Evolutionary conservation across 1,140 invertebrate species (phyloP).

Genomic region (Scaptomyza montana): DNA sequence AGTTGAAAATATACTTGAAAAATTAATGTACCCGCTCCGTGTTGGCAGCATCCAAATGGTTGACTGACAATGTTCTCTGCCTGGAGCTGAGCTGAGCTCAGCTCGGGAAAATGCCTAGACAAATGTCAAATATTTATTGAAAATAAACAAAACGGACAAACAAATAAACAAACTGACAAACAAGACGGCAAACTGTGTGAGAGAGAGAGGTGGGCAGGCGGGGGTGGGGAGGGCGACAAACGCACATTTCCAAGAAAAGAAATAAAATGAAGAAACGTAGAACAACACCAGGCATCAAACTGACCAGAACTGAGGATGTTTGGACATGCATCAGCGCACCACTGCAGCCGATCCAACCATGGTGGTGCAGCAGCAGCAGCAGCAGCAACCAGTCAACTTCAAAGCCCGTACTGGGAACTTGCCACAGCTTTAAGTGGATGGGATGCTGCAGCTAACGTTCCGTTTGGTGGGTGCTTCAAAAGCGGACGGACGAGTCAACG

Average conservation of each 20-base stretch:
- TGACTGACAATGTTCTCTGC: constrained; percentile 35
- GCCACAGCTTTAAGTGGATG: constrained; percentile 36
- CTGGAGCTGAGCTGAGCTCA: constrained; percentile 27
- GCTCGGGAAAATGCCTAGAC: constrained; percentile 75
- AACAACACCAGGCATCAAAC: constrained; percentile 59
- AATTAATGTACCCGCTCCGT: constrained; percentile 77
- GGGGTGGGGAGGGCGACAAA: constrained; percentile 53
- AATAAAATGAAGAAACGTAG: constrained; percentile 64
- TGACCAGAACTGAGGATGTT: constrained; percentile 82
- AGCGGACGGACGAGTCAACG: constrained; percentile 24
- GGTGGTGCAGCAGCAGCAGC: constrained; percentile 3
- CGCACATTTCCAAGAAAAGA: constrained; percentile 76
- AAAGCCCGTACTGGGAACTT: constrained; percentile 59
- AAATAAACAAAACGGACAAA: constrained; percentile 71
- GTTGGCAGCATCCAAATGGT: constrained; percentile 66
- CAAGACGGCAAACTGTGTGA: constrained; percentile 53
- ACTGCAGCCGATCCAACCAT: constrained; percentile 9
- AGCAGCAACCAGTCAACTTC: constrained; percentile 25
- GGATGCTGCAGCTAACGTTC: constrained; percentile 41
- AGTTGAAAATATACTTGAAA: constrained; percentile 59
- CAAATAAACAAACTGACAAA: constrained; percentile 79
- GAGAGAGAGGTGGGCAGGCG: constrained; percentile 12
- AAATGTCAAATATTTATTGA: constrained; percentile 82
- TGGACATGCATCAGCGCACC: constrained; percentile 74
- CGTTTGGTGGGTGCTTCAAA: constrained; percentile 70